Conservation (phyloP, 1,140 invertebrate genomes). For the Hetaerina americana region DNA sequence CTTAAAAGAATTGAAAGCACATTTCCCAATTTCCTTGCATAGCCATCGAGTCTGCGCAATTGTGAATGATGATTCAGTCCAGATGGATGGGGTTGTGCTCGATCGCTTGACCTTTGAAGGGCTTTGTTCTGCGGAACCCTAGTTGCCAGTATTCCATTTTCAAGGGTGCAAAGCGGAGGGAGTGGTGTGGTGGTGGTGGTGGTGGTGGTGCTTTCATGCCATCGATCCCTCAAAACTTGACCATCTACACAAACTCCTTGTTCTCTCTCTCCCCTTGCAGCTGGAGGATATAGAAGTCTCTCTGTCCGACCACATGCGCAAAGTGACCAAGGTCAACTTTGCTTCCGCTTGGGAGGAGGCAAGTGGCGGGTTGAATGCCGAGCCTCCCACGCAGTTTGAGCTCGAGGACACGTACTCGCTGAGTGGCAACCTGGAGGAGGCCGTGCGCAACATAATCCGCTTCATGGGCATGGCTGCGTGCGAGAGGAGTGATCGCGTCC, state of each 20-base stretch:
- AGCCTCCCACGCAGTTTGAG: slow-evolving; percentile 34
- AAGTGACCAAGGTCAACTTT: slow-evolving; percentile 65
- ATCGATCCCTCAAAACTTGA: neutral
- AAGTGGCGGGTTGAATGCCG: slow-evolving; percentile 16
- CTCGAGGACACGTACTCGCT: slow-evolving; percentile 82
- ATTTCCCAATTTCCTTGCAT: too few species aligned
- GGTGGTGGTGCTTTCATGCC: neutral
- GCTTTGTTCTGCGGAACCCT: too few species aligned
- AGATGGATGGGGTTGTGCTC: too few species aligned
- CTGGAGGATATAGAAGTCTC: slow-evolving; percentile 89
- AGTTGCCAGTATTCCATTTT: too few species aligned
- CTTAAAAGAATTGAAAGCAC: too few species aligned
- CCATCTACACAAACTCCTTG: neutral
- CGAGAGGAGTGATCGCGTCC: slow-evolving; percentile 72
- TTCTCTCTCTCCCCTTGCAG: slow-evolving; percentile 23
- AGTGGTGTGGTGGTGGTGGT: too few species aligned
- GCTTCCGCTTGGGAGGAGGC: slow-evolving; percentile 58
- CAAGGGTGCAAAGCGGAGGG: too few species aligned
- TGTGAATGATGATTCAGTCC: too few species aligned
- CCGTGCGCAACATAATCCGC: slow-evolving; percentile 72
- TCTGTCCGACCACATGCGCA: slow-evolving; percentile 83
- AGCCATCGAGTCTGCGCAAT: too few species aligned
- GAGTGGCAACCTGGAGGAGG: slow-evolving; percentile 68
- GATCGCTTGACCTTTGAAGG: too few species aligned
- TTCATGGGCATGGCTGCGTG: slow-evolving; percentile 82